A percentile compares a stretch with the other conserved stretches of the same genome.
These are phyloP conservation scores for Aspiorhynchus laticeps DNA, from an alignment of 2,113 vertebrate genomes.

Conservation along the genomic window DNA sequence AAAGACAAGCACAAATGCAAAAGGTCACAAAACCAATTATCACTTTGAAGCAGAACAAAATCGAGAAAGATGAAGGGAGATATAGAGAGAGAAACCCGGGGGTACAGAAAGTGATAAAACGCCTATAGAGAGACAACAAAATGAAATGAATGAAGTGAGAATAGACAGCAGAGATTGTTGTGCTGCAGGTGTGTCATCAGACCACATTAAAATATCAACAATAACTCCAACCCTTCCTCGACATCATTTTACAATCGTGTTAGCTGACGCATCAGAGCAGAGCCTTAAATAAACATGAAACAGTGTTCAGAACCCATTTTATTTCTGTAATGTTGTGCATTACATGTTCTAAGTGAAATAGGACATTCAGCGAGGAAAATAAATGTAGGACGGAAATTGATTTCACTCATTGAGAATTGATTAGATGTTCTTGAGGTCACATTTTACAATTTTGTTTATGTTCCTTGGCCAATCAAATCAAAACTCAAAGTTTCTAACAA, in stretches of 20 bases:
- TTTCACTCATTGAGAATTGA: neutral
- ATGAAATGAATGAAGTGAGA: neutral
- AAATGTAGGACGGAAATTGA: neutral
- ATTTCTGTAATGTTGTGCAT: neutral
- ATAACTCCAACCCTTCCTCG: neutral
- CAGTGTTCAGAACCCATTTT: neutral
- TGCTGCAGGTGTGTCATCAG: neutral
- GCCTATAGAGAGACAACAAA: neutral
- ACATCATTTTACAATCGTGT: neutral
- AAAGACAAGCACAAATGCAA: constrained; percentile 31
- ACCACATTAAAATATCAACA: neutral
- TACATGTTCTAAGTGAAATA: neutral
- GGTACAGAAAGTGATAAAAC: neutral
- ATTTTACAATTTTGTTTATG: neutral
- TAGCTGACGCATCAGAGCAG: neutral
- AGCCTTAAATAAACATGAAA: neutral
- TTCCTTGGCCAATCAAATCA: neutral
- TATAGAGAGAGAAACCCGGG: neutral
- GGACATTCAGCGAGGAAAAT: neutral
- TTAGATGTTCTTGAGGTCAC: neutral
- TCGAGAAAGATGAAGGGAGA: neutral
- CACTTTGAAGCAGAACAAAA: constrained; percentile 16
- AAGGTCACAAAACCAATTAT: constrained; percentile 54
- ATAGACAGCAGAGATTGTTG: neutral
- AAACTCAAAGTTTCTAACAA: too few relatives aligned